These are phyloP conservation scores for Tenthredo scrophulariae DNA, from an alignment of 2,888 invertebrate genomes.

Conservation along the genomic window DNA sequence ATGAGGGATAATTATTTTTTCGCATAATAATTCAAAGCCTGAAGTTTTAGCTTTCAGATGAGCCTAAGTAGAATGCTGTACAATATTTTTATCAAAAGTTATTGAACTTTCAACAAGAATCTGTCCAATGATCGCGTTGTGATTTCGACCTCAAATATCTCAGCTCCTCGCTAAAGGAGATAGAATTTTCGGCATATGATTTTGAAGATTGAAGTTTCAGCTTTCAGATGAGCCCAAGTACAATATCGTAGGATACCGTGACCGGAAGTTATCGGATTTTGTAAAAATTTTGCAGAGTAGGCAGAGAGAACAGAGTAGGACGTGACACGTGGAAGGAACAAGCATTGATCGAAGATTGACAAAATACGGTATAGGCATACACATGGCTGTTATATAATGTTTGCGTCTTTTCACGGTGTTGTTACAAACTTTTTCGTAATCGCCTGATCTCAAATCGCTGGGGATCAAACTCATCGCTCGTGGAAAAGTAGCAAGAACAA, in stretches of 20 bases:
- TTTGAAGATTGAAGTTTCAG: neutral
- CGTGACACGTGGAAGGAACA: neutral
- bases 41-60: neutral
- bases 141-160: neutral
- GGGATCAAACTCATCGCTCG: constrained; percentile 37
- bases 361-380: neutral
- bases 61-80: neutral
- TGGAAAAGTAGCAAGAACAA: constrained; percentile 45
- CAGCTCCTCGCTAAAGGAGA: neutral
- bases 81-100: neutral
- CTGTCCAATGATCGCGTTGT: neutral
- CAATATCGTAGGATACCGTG: neutral
- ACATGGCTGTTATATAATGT: neutral
- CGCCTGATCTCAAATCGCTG: constrained; percentile 29
- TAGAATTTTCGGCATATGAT: neutral
- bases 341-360: neutral
- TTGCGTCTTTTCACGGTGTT: constrained; percentile 31
- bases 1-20: neutral
- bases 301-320: neutral
- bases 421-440: constrained; percentile 28
- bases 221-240: neutral
- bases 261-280: neutral
- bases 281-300: neutral
- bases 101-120: neutral
- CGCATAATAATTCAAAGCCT: neutral